Conservation (phyloP, 1,140 invertebrate genomes). For the Panagrolaimus sp. region DNA sequence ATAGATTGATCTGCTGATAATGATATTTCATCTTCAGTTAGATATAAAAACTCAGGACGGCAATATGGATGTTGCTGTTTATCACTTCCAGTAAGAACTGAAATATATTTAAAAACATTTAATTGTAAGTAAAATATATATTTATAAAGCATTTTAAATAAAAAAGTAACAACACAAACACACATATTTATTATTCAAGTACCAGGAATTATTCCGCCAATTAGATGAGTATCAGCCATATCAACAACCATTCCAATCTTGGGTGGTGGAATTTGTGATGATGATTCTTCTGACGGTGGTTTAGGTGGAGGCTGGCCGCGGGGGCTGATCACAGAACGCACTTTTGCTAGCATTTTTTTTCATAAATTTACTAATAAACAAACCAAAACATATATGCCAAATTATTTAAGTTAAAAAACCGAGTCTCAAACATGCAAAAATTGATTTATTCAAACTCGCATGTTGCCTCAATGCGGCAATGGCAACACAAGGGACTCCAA, state of each 20-base stretch:
- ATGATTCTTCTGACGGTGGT: constrained; percentile 17
- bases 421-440: not conserved
- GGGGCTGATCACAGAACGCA: constrained; percentile 7
- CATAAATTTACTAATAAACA: no score
- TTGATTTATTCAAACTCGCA: constrained; percentile 1
- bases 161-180: not conserved
- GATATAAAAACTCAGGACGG: constrained; percentile 71
- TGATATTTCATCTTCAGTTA: constrained; percentile 68
- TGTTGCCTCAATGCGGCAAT: not conserved
- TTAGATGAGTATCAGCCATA: constrained; percentile 38
- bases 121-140: no score
- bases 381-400: no score
- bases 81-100: constrained; percentile 26
- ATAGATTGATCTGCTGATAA: constrained; percentile 73
- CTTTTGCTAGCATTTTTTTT: constrained; percentile 7
- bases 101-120: not conserved
- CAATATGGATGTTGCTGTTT: constrained; percentile 63
- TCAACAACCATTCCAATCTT: constrained; percentile 48
- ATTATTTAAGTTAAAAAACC: not conserved
- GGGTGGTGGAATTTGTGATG: constrained; percentile 15
- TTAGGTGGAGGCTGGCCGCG: not conserved
- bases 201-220: constrained; percentile 42
- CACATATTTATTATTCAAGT: not conserved
- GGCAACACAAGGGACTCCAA: no score
- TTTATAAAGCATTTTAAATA: constrained; percentile 13